Evolutionary conservation across 37 sponge, comb jelly and placozoan genomes (phyloP).

Genomic region (Bolinopsis microptera): DNA sequence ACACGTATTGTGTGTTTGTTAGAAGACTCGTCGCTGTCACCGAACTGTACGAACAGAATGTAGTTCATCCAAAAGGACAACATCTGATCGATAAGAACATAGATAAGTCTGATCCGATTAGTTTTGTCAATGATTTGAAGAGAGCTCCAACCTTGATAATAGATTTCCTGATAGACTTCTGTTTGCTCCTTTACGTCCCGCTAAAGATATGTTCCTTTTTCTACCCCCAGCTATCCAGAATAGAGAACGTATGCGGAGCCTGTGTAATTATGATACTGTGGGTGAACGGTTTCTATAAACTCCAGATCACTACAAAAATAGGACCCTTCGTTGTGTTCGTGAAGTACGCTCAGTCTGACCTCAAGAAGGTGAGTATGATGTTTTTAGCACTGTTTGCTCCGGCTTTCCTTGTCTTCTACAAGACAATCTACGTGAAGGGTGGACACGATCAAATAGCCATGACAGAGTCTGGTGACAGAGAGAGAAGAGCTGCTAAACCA

Average conservation of each 20-base stretch:
- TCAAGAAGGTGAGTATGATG: conserved; percentile 14
- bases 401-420: conserved; percentile 17
- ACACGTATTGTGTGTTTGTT: not conserved
- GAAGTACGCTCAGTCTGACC: conserved; percentile 29
- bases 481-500: not conserved
- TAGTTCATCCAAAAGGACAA: conserved; percentile 1
- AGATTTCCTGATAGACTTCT: not conserved
- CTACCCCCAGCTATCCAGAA: not conserved
- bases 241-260: not conserved
- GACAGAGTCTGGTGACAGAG: not conserved
- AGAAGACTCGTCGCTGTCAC: not conserved
- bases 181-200: not conserved
- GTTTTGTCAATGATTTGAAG: not conserved
- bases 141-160: not conserved
- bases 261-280: conserved; percentile 1
- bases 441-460: not conserved
- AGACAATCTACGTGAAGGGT: conserved; percentile 37
- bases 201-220: not conserved
- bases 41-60: not conserved
- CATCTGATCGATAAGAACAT: not conserved
- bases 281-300: not conserved
- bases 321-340: conserved; percentile 5
- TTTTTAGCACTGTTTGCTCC: not conserved
- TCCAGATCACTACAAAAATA: not conserved
- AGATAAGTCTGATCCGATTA: not conserved